These are phyloP conservation scores for Drosophila tani DNA, from an alignment of 1,140 invertebrate genomes.

Conservation along the genomic window DNA sequence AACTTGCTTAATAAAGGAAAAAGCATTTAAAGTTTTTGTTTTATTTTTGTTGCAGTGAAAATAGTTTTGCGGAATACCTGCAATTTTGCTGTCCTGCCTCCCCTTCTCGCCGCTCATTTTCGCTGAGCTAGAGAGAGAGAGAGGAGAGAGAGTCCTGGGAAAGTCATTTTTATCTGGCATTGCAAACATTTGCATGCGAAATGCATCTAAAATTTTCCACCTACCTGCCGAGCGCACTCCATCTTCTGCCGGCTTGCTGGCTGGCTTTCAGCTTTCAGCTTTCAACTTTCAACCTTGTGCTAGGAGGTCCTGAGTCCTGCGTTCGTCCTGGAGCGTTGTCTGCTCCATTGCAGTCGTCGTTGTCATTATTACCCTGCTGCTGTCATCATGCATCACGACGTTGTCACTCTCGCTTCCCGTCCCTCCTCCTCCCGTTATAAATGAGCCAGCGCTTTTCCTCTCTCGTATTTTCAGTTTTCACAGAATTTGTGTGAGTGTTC, in stretches of 20 bases:
- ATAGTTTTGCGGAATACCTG: conserved; percentile 47
- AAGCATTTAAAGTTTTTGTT: too few relatives aligned
- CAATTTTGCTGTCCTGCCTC: conserved; percentile 20
- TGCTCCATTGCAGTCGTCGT: conserved; percentile 73
- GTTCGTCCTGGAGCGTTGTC: conserved; percentile 49
- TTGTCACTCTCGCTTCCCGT: conserved; percentile 54
- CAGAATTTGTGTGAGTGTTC: conserved; percentile 69
- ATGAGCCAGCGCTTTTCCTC: conserved; percentile 45
- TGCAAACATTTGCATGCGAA: conserved; percentile 80
- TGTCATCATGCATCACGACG: conserved; percentile 79
- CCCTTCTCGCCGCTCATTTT: conserved; percentile 7
- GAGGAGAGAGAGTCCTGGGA: conserved; percentile 18
- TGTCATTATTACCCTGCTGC: conserved; percentile 80
- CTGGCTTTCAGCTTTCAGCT: conserved; percentile 19
- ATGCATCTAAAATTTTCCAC: conserved; percentile 69
- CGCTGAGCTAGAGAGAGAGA: conserved; percentile 17
- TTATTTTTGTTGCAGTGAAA: conserved; percentile 26
- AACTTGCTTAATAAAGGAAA: too few relatives aligned
- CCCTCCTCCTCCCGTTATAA: conserved; percentile 28
- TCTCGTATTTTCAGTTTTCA: conserved; percentile 66
- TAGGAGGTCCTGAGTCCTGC: conserved; percentile 19
- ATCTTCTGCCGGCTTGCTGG: conserved; percentile 18
- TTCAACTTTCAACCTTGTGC: conserved; percentile 47
- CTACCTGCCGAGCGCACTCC: conserved; percentile 35
- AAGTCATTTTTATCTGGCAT: conserved; percentile 73